phyloP scores from a whole-genome alignment of 2,888 invertebrate genomes.

The Drosophila glabriapex region DNA sequence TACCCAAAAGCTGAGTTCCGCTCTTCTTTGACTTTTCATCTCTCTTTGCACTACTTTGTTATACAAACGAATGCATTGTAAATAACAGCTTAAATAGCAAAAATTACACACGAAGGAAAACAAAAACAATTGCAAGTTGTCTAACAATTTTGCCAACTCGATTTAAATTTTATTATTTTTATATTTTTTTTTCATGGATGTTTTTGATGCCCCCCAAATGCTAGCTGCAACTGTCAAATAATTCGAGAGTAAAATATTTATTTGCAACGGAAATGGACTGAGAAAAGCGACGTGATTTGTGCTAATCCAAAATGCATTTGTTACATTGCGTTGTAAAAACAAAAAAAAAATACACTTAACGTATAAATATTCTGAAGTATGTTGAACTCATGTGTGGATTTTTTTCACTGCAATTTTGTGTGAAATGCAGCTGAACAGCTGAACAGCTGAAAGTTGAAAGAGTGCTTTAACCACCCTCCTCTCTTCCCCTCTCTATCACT shows the following conservation, averaged over 20 bases:
- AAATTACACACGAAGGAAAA: not conserved
- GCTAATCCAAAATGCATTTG: conserved; percentile 79
- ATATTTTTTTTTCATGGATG: not conserved
- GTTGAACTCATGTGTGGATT: conserved; percentile 22
- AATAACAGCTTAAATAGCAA: not conserved
- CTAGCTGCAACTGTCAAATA: conserved; percentile 39
- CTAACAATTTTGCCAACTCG: not conserved
- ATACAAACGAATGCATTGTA: not conserved
- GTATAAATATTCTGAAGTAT: conserved; percentile 1
- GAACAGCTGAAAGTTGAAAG: conserved; percentile 49
- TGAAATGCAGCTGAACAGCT: conserved; percentile 36
- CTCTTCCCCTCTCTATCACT: not conserved
- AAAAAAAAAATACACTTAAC: conserved; percentile 17
- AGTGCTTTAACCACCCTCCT: conserved; percentile 1
- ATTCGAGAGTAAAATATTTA: conserved; percentile 68
- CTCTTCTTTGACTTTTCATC: not conserved
- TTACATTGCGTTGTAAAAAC: conserved; percentile 46
- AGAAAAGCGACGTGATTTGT: conserved; percentile 71
- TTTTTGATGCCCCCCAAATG: not conserved
- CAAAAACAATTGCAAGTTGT: not conserved
- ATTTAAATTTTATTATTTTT: not conserved
- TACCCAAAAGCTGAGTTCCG: not conserved
- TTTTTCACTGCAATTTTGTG: conserved; percentile 41
- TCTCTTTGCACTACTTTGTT: not conserved
- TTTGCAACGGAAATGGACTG: conserved; percentile 69